A percentile compares a stretch with the other conserved stretches of the same genome.
phyloP scores from a whole-genome alignment of 2,888 invertebrate genomes.

The Bombylius major region DNA sequence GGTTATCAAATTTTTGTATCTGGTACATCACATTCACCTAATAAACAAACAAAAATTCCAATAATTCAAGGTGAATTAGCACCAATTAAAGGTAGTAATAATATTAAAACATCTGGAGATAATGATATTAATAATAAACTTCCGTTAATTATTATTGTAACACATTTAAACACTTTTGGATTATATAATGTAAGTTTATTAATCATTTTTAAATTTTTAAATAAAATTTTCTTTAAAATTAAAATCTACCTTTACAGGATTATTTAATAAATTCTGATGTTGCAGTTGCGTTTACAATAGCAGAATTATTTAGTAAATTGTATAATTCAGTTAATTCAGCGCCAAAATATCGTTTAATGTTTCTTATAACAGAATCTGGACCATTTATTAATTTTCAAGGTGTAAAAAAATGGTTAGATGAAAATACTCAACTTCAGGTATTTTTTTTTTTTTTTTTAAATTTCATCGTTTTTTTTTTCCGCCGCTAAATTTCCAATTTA shows the following conservation, averaged over 20 bases:
- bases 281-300: slow-evolving; percentile 73
- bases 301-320: slow-evolving; percentile 75
- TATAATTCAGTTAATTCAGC: slow-evolving; percentile 62
- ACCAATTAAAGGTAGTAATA: slow-evolving; percentile 18
- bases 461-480: neutral
- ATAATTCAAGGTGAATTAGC: slow-evolving; percentile 74
- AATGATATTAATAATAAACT: slow-evolving; percentile 46
- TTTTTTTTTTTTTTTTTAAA: slow-evolving; percentile 1
- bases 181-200: slow-evolving; percentile 69
- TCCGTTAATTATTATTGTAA: slow-evolving; percentile 80
- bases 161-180: slow-evolving; percentile 87
- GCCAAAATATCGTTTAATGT: slow-evolving; percentile 68
- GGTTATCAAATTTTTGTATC: slow-evolving; percentile 84
- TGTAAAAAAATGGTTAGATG: slow-evolving; percentile 90
- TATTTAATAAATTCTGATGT: slow-evolving; percentile 80
- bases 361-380: slow-evolving; percentile 82
- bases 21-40: slow-evolving; percentile 54
- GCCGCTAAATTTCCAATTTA: neutral
- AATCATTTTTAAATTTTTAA: neutral
- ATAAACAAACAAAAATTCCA: slow-evolving; percentile 70
- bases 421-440: slow-evolving; percentile 50
- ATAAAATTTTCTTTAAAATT: neutral
- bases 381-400: slow-evolving; percentile 87
- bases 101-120: slow-evolving; percentile 32
- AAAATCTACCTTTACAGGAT: slow-evolving; percentile 43